Conservation (phyloP, 2,888 invertebrate genomes). For the Rhimphoctona megacephalus region DNA sequence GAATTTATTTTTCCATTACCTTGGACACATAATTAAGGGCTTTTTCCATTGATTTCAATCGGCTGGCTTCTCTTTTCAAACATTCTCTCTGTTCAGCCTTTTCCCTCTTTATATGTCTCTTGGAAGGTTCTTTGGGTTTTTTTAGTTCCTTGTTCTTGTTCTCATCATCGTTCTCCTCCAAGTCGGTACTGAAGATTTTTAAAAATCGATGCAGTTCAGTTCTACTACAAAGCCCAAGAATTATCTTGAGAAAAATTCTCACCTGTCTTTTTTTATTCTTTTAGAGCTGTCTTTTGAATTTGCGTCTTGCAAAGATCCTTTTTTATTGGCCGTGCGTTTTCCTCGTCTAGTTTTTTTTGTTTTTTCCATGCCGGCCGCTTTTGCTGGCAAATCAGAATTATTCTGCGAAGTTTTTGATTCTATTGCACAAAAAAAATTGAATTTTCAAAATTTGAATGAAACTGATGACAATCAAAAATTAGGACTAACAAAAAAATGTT, state of each 20-base stretch:
- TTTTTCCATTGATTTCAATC: constrained; percentile 87
- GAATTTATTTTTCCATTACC: constrained; percentile 68
- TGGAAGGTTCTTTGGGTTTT: constrained; percentile 86
- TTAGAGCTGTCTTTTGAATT: constrained; percentile 37
- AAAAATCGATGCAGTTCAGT: not conserved
- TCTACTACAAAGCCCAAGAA: not conserved
- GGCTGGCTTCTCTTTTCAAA: constrained; percentile 86
- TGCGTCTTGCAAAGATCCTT: constrained; percentile 7
- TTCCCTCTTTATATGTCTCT: constrained; percentile 88
- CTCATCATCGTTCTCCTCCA: constrained; percentile 69
- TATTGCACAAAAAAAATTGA: not conserved
- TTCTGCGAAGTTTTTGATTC: not conserved
- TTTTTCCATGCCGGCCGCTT: constrained; percentile 9
- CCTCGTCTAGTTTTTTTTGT: constrained; percentile 39
- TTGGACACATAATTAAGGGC: constrained; percentile 88
- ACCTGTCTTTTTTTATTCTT: constrained; percentile 52
- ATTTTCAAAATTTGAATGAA: not conserved
- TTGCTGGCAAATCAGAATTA: not conserved
- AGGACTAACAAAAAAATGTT: not conserved
- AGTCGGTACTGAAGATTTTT: constrained; percentile 30
- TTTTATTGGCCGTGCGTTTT: constrained; percentile 51
- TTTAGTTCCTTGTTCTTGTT: constrained; percentile 70
- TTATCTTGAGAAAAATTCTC: not conserved
- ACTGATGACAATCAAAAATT: not conserved
- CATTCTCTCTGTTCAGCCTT: constrained; percentile 87